Percentiles rank a stretch among this genome's conserved stretches.
phyloP scores from a whole-genome alignment of 2,888 invertebrate species.

The Plagodis dolabraria region DNA sequence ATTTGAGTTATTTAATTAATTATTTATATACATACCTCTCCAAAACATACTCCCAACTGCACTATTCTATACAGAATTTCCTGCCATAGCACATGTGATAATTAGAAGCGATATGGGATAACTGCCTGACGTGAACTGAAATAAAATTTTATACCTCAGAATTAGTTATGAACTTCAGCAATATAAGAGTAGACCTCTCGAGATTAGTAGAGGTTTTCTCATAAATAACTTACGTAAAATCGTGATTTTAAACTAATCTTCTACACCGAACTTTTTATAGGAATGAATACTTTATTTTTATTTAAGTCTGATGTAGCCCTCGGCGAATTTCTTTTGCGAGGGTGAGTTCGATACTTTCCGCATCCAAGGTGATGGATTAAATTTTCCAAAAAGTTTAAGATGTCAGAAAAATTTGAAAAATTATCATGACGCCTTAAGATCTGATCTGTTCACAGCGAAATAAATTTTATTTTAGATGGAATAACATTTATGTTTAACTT shows the following conservation, averaged over 20 bases:
- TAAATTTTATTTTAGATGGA: too few relatives aligned
- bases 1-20: too few relatives aligned
- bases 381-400: constrained; percentile 3
- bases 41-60: too few relatives aligned
- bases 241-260: constrained; percentile 43
- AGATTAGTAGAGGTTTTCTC: constrained; percentile 31
- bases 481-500: too few relatives aligned
- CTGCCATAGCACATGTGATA: too few relatives aligned
- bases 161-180: constrained; percentile 33
- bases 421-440: not conserved
- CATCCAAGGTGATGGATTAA: constrained; percentile 22
- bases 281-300: constrained; percentile 45
- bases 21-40: too few relatives aligned
- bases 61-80: too few relatives aligned
- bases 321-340: constrained; percentile 27
- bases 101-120: not conserved
- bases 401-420: not conserved
- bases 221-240: constrained; percentile 44
- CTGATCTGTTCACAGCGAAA: too few relatives aligned
- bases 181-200: constrained; percentile 19
- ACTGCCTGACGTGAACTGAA: constrained; percentile 18
- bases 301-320: constrained; percentile 31
- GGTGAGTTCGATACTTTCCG: constrained; percentile 2
- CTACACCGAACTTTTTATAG: constrained; percentile 44
- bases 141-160: constrained; percentile 27